These are phyloP conservation scores for Oryzias melastigma DNA, from an alignment of 2,113 vertebrate genomes.

Conservation along the genomic window DNA sequence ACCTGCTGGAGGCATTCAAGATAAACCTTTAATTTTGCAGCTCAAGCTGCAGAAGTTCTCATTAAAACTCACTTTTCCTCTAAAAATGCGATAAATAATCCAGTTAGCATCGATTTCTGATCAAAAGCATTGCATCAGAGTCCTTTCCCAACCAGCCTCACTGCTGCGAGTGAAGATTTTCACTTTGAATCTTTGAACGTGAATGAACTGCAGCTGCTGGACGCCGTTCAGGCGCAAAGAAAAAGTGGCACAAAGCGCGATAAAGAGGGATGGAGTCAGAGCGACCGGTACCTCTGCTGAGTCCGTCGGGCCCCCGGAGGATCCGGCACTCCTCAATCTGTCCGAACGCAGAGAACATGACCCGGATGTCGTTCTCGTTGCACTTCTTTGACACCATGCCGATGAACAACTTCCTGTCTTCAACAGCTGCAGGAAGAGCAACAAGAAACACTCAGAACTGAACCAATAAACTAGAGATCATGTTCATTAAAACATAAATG, in stretches of 20 bases:
- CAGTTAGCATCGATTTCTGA: no score
- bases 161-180: neutral
- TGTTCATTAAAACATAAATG: no score
- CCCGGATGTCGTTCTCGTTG: conserved; percentile 99
- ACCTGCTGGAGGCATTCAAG: no score
- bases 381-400: conserved; percentile 99
- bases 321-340: conserved; percentile 99
- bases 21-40: no score
- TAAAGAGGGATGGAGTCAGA: conserved; percentile 19
- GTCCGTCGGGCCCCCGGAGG: conserved; percentile 94
- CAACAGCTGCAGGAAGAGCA: conserved; percentile 88
- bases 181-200: neutral
- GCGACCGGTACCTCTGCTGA: conserved; percentile 90
- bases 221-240: conserved; percentile 15
- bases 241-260: conserved; percentile 14
- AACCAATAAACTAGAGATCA: no score
- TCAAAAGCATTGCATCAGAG: neutral
- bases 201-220: conserved; percentile 27
- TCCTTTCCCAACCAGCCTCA: conserved; percentile 12
- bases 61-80: no score
- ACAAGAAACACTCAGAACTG: conserved; percentile 42
- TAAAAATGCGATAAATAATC: no score
- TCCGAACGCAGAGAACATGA: conserved; percentile 98
- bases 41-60: no score
- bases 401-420: conserved; percentile 99